Conservation (phyloP, 2,797 vertebrate genomes). For the Ptychobarbus kaznakovi region DNA sequence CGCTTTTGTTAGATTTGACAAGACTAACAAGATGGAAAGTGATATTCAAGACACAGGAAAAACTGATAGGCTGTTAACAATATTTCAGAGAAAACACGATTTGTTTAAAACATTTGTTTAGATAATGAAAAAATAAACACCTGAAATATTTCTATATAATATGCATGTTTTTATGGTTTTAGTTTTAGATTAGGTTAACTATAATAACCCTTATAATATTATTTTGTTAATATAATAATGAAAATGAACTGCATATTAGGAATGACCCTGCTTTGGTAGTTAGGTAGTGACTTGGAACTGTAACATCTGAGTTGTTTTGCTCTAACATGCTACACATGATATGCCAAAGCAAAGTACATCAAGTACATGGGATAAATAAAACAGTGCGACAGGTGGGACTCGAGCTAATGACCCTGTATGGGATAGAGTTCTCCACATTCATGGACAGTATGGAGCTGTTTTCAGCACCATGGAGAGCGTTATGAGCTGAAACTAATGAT, state of each 20-base stretch:
- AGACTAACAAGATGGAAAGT: not conserved
- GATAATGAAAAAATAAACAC: no score
- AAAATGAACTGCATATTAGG: not conserved
- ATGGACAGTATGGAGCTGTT: slow-evolving; percentile 16
- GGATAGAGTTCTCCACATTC: slow-evolving; percentile 9
- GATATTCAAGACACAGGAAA: not conserved
- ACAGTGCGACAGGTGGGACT: slow-evolving; percentile 32
- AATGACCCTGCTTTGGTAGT: not conserved
- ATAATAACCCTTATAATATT: no score
- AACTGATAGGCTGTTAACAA: not conserved
- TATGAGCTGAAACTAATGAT: slow-evolving; percentile 1
- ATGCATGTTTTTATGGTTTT: no score
- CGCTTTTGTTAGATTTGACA: not conserved
- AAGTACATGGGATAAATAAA: slow-evolving; percentile 28
- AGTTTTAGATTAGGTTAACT: no score
- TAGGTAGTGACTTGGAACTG: not conserved
- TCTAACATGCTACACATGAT: not conserved
- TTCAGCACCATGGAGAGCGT: slow-evolving; percentile 78
- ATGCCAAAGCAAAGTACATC: slow-evolving; percentile 22
- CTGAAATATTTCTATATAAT: no score
- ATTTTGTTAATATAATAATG: not conserved
- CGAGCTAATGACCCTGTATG: slow-evolving; percentile 35
- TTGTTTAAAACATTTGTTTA: no score
- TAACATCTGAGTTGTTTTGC: slow-evolving; percentile 12
- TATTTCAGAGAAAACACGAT: not conserved